Evolutionary conservation across 2,113 vertebrate genomes (phyloP).

Genomic region (Melanerpes aurifrons): DNA sequence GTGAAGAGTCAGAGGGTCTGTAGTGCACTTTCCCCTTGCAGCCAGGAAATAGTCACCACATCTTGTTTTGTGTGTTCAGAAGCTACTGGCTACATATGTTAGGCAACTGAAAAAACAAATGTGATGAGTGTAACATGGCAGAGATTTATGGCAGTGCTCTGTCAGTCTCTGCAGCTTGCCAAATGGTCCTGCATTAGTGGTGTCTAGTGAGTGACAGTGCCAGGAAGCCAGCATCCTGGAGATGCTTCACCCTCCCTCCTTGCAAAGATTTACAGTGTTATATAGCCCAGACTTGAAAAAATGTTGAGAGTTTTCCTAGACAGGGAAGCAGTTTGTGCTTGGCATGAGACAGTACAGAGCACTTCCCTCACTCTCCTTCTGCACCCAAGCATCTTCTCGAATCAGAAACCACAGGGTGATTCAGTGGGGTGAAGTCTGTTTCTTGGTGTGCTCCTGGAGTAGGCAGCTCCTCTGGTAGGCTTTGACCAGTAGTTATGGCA

Average conservation of each 20-base stretch:
- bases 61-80: not conserved
- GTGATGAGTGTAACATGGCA: accelerated
- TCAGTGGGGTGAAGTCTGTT: not conserved
- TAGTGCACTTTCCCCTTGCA: not conserved
- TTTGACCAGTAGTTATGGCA: not conserved
- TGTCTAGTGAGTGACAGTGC: not conserved
- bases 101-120: not conserved
- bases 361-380: slow-evolving; percentile 33
- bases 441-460: not conserved
- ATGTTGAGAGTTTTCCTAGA: not conserved
- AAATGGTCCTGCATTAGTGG: not conserved
- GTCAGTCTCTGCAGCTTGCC: not conserved
- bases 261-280: not conserved
- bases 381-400: not conserved
- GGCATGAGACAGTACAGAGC: not conserved
- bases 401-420: slow-evolving; percentile 34
- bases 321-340: slow-evolving; percentile 39
- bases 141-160: not conserved
- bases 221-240: not conserved
- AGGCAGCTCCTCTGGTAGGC: not conserved
- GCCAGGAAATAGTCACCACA: not conserved
- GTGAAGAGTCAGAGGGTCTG: not conserved
- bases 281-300: not conserved
- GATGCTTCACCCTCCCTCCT: not conserved
- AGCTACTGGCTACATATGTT: not conserved